phyloP scores from a whole-genome alignment of 2,888 invertebrate genomes.

The Molorchus minor region DNA sequence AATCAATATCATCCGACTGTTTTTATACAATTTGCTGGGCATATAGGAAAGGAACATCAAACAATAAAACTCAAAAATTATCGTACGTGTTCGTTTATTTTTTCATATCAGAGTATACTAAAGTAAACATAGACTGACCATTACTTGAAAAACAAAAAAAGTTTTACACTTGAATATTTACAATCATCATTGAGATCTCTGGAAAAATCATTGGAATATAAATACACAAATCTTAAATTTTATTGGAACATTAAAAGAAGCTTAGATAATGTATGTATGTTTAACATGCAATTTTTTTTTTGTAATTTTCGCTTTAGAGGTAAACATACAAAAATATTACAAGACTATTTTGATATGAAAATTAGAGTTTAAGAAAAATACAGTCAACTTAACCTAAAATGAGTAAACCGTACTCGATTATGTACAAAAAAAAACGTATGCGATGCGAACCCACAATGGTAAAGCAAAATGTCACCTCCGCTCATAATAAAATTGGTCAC shows the following conservation, averaged over 20 bases:
- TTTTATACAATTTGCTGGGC: too few species aligned
- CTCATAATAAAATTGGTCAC: conserved; percentile 30
- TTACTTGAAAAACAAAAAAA: conserved; percentile 55
- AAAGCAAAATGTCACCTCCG: conserved; percentile 31
- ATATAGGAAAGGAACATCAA: too few species aligned
- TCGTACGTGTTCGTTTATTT: conserved; percentile 57
- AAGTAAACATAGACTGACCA: conserved; percentile 61
- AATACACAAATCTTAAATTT: conserved; percentile 51
- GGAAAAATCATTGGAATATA: conserved; percentile 56
- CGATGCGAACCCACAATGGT: conserved; percentile 32
- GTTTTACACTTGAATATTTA: conserved; percentile 52
- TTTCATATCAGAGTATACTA: conserved; percentile 60
- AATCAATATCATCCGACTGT: too few species aligned
- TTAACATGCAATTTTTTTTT: conserved; percentile 24
- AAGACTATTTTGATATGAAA: conserved; percentile 38
- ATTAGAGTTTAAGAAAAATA: conserved; percentile 24
- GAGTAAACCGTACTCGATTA: conserved; percentile 40
- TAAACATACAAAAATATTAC: conserved; percentile 34
- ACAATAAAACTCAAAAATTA: conserved; percentile 19
- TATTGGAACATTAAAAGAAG: conserved; percentile 31
- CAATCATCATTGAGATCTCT: conserved; percentile 56
- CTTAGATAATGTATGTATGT: conserved; percentile 39
- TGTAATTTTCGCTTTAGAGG: conserved; percentile 21
- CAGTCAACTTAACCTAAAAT: conserved; percentile 31
- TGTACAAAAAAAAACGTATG: conserved; percentile 35